These are phyloP conservation scores for Mechanitis mazaeus DNA, from an alignment of 2,888 invertebrate species.

Conservation along the genomic window DNA sequence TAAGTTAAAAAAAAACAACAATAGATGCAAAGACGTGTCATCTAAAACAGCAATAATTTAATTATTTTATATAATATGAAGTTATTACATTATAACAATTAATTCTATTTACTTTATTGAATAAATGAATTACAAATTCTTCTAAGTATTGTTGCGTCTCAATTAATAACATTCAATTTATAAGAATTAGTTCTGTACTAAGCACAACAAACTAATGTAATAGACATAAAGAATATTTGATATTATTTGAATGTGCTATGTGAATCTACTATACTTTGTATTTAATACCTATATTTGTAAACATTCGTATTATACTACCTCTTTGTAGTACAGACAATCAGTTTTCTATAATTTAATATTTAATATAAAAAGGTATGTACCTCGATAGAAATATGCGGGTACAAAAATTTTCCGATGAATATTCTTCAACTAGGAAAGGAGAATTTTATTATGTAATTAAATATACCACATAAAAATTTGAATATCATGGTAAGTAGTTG, in stretches of 20 bases:
- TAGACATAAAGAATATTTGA: neutral
- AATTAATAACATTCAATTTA: neutral
- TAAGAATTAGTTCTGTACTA: neutral
- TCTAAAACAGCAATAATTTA: neutral
- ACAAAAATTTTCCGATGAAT: slow-evolving; percentile 1
- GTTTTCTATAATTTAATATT: slow-evolving; percentile 3
- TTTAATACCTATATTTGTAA: neutral
- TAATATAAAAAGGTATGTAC: slow-evolving; percentile 3
- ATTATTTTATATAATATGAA: neutral
- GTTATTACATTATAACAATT: neutral
- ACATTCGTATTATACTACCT: neutral
- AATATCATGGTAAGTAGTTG: neutral
- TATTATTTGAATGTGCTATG: neutral
- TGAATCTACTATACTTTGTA: neutral
- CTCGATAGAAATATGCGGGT: neutral
- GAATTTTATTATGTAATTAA: neutral
- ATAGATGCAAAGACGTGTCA: neutral
- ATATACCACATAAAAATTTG: neutral
- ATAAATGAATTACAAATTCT: neutral
- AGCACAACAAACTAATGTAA: slow-evolving; percentile 1
- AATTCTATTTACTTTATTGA: neutral
- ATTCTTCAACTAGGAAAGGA: neutral
- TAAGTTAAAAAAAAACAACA: neutral
- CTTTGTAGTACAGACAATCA: slow-evolving; percentile 1
- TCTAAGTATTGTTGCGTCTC: neutral